Percentiles rank a stretch among this genome's conserved stretches.
phyloP scores from a whole-genome alignment of 2,113 vertebrate genomes.

The Phalacrocorax brasilianus region DNA sequence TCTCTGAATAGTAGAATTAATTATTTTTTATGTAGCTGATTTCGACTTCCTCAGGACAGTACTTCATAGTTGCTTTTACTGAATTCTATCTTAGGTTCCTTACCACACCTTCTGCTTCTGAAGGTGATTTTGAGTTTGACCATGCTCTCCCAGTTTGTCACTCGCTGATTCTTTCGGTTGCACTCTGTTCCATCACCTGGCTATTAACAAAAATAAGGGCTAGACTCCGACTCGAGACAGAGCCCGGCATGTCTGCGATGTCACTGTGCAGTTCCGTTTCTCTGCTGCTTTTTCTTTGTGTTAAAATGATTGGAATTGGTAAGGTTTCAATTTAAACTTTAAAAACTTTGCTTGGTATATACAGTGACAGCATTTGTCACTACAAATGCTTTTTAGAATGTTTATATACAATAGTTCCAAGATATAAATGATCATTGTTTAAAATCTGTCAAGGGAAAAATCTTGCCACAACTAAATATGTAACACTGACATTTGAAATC shows the following conservation, averaged over 20 bases:
- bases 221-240: background rate
- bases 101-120: background rate
- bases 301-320: conserved; percentile 30
- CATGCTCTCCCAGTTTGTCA: background rate
- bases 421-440: conserved; percentile 62
- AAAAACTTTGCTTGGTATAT: background rate
- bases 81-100: background rate
- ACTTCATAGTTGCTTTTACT: background rate
- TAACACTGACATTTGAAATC: conserved; percentile 43
- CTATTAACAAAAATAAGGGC: background rate
- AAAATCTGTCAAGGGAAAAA: conserved; percentile 46
- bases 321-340: conserved; percentile 47
- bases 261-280: background rate
- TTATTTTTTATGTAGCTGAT: background rate
- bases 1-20: background rate
- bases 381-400: conserved; percentile 27
- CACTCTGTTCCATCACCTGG: background rate
- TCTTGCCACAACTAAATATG: conserved; percentile 47
- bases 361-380: conserved; percentile 55
- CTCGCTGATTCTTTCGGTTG: background rate
- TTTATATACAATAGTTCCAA: conserved; percentile 57
- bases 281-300: background rate
- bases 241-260: background rate
- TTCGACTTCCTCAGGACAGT: background rate
- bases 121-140: background rate